These are phyloP conservation scores for Lapara coniferarum DNA, from an alignment of 2,888 invertebrate genomes.

Conservation along the genomic window DNA sequence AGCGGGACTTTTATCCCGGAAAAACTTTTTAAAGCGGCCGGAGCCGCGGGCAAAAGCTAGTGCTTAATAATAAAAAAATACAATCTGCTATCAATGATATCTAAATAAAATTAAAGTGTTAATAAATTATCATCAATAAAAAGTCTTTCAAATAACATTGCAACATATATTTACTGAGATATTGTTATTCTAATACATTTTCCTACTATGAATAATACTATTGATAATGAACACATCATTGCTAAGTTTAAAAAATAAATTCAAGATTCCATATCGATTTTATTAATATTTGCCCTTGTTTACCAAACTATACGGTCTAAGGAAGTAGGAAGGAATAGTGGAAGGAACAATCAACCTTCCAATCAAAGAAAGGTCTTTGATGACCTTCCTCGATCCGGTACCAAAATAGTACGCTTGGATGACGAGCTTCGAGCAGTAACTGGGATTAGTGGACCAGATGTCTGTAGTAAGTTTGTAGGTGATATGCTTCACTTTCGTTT, in stretches of 20 bases:
- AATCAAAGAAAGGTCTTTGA: constrained; percentile 44
- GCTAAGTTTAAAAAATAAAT: background rate
- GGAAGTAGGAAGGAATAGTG: constrained; percentile 55
- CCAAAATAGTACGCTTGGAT: constrained; percentile 62
- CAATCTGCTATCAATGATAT: no score
- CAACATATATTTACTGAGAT: no score
- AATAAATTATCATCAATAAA: no score
- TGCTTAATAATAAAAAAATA: no score
- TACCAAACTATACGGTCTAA: constrained; percentile 51
- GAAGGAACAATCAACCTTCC: constrained; percentile 50
- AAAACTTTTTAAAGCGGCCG: no score
- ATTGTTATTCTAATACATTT: background rate
- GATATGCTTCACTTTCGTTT: constrained; percentile 54
- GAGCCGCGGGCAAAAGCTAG: no score
- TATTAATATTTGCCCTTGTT: constrained; percentile 57
- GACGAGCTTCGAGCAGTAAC: constrained; percentile 64
- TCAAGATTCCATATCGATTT: background rate
- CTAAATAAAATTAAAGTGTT: no score
- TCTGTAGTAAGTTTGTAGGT: constrained; percentile 51
- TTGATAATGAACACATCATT: constrained; percentile 4
- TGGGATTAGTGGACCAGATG: constrained; percentile 53
- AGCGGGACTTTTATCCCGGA: no score
- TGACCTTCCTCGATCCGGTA: constrained; percentile 52
- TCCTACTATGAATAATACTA: background rate
- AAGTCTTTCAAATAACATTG: no score